Base-by-base conservation (phyloP, 2,888 invertebrate species). In the Brachypalpus laphriformis region DNA sequence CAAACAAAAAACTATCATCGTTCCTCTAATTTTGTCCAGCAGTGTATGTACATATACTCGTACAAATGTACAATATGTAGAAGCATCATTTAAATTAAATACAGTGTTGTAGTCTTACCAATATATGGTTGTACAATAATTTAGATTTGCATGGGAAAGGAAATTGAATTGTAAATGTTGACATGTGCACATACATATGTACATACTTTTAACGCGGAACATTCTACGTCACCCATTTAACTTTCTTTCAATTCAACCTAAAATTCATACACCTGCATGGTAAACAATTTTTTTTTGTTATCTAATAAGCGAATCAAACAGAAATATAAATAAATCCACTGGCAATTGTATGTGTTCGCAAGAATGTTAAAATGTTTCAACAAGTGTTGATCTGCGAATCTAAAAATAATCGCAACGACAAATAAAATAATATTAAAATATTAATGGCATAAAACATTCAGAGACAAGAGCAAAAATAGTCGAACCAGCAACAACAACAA, bases 331-430 rank as follows among this genome's bases (percentile, higher is more conserved):
- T 70, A 86, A 59, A 82, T 71, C 40, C 42, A 70, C 56, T 66
- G 54, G 31, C 49, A 14, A 34, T 40, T 47, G 51, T 74, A 88
- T 89, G 88, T 89, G 89, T 90, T 88, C 88, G 87, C 87, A 87
- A 87, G 87, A 87, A 89, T 89, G 88, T 88, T 89, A 87, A 88
- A 75, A 87, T 70, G 51, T 68, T 63, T 47, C 77, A 82, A 77
- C 77, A 77, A 77, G 66, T 72, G 47, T 70, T 70, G 57, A 76
- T 78, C 51, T 61, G 77, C 56, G 40, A 83, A 54, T 75, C 80
- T 83, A 83, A 70, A 83, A 75, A 80, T 83, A 83, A 63, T 75
- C 70, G 42, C 68, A 42, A 59, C 63, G 68, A 70, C 68, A 80
- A 80, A 70, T 70, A 70, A 83, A 47, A 83, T 74, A 47, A 71